Base-by-base conservation (phyloP, 2,113 vertebrate species). In the Entelurus aequoreus region DNA sequence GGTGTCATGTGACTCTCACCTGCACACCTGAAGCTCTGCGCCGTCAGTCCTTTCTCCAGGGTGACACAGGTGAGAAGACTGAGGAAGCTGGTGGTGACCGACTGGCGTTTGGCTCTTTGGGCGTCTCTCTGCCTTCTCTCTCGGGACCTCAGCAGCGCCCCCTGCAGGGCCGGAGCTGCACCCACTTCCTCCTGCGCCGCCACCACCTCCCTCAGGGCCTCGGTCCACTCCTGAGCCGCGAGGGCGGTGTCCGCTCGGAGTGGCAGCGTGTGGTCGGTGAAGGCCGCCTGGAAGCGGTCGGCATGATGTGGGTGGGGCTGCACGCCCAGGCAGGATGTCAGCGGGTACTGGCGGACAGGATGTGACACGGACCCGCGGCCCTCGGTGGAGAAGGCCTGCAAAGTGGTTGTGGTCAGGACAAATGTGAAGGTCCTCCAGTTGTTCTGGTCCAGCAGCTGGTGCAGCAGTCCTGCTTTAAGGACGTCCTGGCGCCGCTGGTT, bases 21-120 rank as follows among this genome's bases (percentile, higher is more conserved):
- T 94, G 97, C 97, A 90, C 97, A 99, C 78, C 90, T 93, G 92
- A 99, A 99, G 90, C 94, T 94, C 88, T 99, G 97, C 62, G 94
- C 92, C 0, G 96, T 99, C 59, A 99, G 94, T 6, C 97, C 97
- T 80, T 95, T 95, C 83, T 99, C 97, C 74, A 96, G 87, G 63
- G 97, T 94, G 76, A 99, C 84, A 0, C 94, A 95, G 21, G 94
- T 96, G 75, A 99, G 92, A 69, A 98, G 96, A 83, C 97, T 94
- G 71, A 99, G 92, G 84, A 99, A 99, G 78, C 95, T 98, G 71
- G 93, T 96, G 79, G 97, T 99, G 82, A 98, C 95, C 0, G 97
- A 98, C 83, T 97, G 94, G 0, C 95, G 90, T 65, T 98, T 97
- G 72, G 71, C 90, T 83, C 92, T 92, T 58, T 84, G 79, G 8